Base-by-base conservation (phyloP, 2,113 vertebrate genomes). In the Anhinga rufa region DNA sequence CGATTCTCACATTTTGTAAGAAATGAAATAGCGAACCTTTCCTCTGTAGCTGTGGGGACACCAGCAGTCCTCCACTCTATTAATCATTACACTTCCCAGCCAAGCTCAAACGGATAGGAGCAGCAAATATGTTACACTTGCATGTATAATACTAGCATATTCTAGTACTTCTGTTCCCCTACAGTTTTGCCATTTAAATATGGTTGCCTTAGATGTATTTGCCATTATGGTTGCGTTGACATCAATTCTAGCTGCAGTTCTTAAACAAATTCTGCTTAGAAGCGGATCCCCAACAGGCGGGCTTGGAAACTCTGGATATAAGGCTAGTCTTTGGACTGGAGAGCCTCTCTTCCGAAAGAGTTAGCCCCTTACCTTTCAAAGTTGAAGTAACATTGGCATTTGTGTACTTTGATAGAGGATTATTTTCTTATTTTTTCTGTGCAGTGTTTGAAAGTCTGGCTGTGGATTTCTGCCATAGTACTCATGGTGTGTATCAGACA, bases 401-500 rank as follows among this genome's bases (percentile, higher is more conserved):
- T 71, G 25, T 78, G 81, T 29, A 3, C 60, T 49, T 21, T 13
- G 16, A 29, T 5, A 19, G 49, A 36, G 76, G 46, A 31, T 49
- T n/a, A n/a, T n/a, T n/a, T n/a, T n/a, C n/a, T n/a, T n/a, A n/a
- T n/a, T n/a, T n/a, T n/a, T n/a, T 19, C 1, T 14, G 18, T 34
- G 24, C 18, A 3, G 14, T 5, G 44, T 82, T 49, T 40, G 82
- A 15, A 36, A 54, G 55, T 1, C 9, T 64, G 75, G 51, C 1
- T 78, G 90, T 40, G 48, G 18, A 9, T 48, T 49, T 52, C 57
- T 94, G 86, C 84, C 22, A 2, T 26, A 3, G 49, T 49, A 6
- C 46, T 54, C 44, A 0, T 8, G 32, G 5, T 16, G 3, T 18
- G 4, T 5, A 1, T 14, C 34, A 22, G 38, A 9, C 26, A 2